Evolutionary conservation across 2,888 invertebrate species (phyloP).

Genomic region (Stramonita haemastoma): DNA sequence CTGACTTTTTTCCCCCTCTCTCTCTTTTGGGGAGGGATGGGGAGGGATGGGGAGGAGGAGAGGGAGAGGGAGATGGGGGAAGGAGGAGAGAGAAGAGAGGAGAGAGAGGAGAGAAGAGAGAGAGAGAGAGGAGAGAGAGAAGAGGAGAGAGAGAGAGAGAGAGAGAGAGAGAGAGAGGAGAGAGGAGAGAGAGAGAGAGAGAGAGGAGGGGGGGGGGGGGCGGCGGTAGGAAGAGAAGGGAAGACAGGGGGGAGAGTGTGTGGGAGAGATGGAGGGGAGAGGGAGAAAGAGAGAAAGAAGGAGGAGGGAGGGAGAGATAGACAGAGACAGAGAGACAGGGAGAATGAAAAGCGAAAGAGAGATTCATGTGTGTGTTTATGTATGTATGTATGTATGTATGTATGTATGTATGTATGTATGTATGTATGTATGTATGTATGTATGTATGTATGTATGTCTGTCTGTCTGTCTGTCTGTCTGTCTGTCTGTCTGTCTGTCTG

Average conservation of each 20-base stretch:
- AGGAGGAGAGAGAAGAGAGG: neutral
- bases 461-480: neutral
- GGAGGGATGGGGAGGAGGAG: neutral
- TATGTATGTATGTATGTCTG: neutral
- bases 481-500: constrained; percentile 22
- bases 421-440: no score
- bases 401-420: no score
- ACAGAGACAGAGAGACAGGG: no score
- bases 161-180: neutral
- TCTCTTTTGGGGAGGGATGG: no score
- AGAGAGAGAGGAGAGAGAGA: neutral
- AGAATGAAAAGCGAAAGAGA: no score
- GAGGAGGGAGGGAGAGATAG: neutral
- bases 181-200: neutral
- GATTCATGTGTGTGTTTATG: neutral
- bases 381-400: neutral
- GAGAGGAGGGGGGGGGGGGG: neutral
- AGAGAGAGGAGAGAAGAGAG: neutral
- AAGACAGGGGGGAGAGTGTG: neutral
- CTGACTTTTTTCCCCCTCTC: neutral
- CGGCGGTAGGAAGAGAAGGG: neutral
- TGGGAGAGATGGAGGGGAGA: neutral
- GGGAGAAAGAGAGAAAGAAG: neutral
- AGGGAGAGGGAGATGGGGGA: no score
- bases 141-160: neutral